Conservation (phyloP, 2,888 invertebrate species). For the Apoderus coryli region DNA sequence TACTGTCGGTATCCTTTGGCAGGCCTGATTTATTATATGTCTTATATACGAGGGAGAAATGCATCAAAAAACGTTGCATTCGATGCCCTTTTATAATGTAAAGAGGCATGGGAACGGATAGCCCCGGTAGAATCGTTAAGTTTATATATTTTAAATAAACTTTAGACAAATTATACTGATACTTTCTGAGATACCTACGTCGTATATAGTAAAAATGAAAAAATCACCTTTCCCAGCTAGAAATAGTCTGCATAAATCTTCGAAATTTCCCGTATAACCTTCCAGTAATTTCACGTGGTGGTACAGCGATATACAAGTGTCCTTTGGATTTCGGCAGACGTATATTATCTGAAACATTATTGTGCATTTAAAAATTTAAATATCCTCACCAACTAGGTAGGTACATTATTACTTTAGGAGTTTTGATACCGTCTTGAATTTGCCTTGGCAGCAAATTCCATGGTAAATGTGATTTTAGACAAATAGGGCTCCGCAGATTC, state of each 20-base stretch:
- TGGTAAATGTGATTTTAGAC: conserved; percentile 51
- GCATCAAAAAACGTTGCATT: too few species aligned
- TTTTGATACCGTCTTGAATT: conserved; percentile 29
- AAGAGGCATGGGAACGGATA: too few species aligned
- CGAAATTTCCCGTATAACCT: conserved; percentile 38
- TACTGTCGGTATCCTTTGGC: too few species aligned
- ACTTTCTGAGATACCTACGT: too few species aligned
- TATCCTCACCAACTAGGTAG: too few species aligned
- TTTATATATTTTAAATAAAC: too few species aligned
- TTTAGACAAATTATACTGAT: too few species aligned
- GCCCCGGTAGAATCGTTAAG: too few species aligned
- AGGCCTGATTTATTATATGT: too few species aligned
- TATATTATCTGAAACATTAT: conserved; percentile 43
- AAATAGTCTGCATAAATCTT: conserved; percentile 45
- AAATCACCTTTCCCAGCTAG: conserved; percentile 39
- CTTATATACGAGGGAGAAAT: too few species aligned
- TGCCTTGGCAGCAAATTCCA: conserved; percentile 41
- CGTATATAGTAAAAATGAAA: too few species aligned
- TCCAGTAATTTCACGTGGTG: conserved; percentile 48
- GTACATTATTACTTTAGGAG: conserved; percentile 25
- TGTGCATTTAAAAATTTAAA: conserved; percentile 5
- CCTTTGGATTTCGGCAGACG: conserved; percentile 56
- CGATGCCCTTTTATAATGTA: too few species aligned
- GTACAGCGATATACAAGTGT: conserved; percentile 54
- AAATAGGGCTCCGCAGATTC: conserved; percentile 28